phyloP scores from a whole-genome alignment of 2,888 invertebrate species.

The Eristalis intricaria region DNA sequence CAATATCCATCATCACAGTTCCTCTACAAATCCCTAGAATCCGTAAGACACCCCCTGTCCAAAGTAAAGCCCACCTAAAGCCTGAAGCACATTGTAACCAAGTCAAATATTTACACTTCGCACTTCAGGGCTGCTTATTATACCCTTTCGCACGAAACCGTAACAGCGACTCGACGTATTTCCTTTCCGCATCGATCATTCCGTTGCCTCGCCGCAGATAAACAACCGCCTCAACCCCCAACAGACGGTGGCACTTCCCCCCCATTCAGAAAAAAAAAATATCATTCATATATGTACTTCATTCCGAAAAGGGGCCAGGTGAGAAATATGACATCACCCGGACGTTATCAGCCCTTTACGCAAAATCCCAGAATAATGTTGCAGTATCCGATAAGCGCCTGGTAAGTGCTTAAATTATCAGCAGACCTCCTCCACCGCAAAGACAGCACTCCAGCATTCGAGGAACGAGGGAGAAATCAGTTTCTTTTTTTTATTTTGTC shows the following conservation, averaged over 20 bases:
- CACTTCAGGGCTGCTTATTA: neutral
- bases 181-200: neutral
- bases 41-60: too few species aligned
- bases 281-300: too few species aligned
- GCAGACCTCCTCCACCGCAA: neutral
- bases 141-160: neutral
- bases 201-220: neutral
- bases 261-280: neutral
- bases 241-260: neutral
- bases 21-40: too few species aligned
- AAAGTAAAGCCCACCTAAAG: neutral
- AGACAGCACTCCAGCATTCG: neutral
- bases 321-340: neutral
- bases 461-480: neutral
- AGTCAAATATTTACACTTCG: neutral
- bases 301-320: neutral
- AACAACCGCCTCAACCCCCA: neutral
- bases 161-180: neutral
- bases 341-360: neutral
- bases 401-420: neutral
- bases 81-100: neutral
- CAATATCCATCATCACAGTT: too few species aligned
- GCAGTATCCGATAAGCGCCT: neutral
- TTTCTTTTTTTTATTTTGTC: neutral
- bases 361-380: neutral